Evolutionary conservation across 2,113 vertebrate species (phyloP).

Genomic region (Paedocypris sp.): DNA sequence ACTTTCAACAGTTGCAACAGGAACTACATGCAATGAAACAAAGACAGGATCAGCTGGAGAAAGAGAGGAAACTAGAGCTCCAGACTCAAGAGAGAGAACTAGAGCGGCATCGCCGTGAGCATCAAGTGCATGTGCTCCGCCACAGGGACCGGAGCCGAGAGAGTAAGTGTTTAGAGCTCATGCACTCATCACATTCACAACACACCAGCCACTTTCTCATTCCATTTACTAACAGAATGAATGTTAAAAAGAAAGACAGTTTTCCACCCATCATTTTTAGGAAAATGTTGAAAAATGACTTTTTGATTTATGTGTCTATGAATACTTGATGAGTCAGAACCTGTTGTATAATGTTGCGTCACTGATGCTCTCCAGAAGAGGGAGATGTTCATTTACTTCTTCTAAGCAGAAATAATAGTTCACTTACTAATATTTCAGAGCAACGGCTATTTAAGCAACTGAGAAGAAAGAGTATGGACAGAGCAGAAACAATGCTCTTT

Average conservation of each 20-base stretch:
- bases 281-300: too few relatives aligned
- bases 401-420: not conserved
- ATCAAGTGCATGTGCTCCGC: constrained; percentile 79
- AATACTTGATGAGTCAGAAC: too few relatives aligned
- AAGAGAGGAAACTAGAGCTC: constrained; percentile 91
- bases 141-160: constrained; percentile 88
- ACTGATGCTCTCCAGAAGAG: constrained; percentile 51
- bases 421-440: not conserved
- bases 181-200: constrained; percentile 3
- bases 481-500: not conserved
- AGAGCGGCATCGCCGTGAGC: constrained; percentile 83
- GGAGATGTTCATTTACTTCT: constrained; percentile 55
- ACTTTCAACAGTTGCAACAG: constrained; percentile 90
- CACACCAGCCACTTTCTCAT: not conserved
- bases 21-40: constrained; percentile 96
- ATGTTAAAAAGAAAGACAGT: too few relatives aligned
- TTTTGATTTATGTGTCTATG: too few relatives aligned
- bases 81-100: constrained; percentile 89
- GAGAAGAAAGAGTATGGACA: not conserved
- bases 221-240: too few relatives aligned
- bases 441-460: not conserved
- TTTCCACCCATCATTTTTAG: too few relatives aligned
- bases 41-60: constrained; percentile 90
- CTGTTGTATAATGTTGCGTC: not conserved
- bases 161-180: constrained; percentile 83